Evolutionary conservation across 2,113 vertebrate species (phyloP).

Genomic region (Lutjanus erythropterus): DNA sequence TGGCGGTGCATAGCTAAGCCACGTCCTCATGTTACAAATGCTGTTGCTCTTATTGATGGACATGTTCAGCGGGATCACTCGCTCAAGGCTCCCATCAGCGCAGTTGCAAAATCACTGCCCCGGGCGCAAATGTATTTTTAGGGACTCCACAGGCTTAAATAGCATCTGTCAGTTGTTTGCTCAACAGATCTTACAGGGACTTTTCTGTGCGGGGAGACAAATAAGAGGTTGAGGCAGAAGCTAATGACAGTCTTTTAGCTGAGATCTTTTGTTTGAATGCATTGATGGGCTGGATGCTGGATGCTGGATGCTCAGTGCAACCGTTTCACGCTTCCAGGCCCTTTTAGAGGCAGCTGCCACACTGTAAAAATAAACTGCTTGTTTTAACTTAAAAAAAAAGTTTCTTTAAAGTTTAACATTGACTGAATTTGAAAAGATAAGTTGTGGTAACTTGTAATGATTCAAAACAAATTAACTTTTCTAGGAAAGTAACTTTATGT

Average conservation of each 20-base stretch:
- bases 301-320: constrained; percentile 11
- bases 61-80: constrained; percentile 48
- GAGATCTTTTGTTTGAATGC: constrained; percentile 62
- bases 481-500: no score
- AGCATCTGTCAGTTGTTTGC: constrained; percentile 61
- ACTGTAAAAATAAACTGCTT: no score
- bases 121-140: constrained; percentile 69
- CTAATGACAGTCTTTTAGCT: constrained; percentile 64
- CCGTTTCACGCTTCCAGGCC: constrained; percentile 11
- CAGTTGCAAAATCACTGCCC: constrained; percentile 56
- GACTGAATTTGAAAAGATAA: no score
- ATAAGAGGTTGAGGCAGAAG: constrained; percentile 52
- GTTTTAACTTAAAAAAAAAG: no score
- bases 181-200: constrained; percentile 50
- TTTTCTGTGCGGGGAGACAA: constrained; percentile 64
- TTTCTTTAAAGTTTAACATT: no score
- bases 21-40: constrained; percentile 69
- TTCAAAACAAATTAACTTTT: no score
- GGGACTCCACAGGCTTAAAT: constrained; percentile 58
- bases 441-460: no score
- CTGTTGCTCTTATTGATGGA: constrained; percentile 69
- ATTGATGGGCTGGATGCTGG: constrained; percentile 43
- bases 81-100: constrained; percentile 49
- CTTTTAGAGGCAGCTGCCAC: constrained; percentile 10
- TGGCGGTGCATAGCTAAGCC: constrained; percentile 65